phyloP scores from a whole-genome alignment of 2,888 invertebrate species.

The Lordiphosa fenestrarum region DNA sequence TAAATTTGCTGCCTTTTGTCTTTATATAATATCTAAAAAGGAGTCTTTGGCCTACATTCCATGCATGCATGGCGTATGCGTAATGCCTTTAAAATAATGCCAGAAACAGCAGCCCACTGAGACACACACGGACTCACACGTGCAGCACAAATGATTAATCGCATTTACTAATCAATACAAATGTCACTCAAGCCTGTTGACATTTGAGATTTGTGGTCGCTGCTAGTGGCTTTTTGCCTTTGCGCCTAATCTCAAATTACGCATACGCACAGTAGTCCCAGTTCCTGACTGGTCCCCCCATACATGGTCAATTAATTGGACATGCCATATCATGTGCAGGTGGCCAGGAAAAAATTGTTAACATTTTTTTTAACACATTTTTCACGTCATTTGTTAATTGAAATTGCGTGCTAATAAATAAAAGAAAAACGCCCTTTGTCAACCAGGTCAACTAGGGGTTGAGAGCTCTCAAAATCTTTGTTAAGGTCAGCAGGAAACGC shows the following conservation, averaged over 20 bases:
- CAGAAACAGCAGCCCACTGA: slow-evolving; percentile 27
- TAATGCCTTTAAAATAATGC: slow-evolving; percentile 57
- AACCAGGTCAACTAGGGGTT: slow-evolving; percentile 11
- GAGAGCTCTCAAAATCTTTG: slow-evolving; percentile 8
- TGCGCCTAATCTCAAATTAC: slow-evolving; percentile 50
- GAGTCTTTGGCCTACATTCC: slow-evolving; percentile 11
- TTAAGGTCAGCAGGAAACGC: slow-evolving; percentile 54
- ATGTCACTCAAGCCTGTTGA: slow-evolving; percentile 62
- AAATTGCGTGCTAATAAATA: slow-evolving; percentile 34
- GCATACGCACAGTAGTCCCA: slow-evolving; percentile 66
- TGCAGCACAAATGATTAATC: slow-evolving; percentile 55
- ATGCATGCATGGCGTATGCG: slow-evolving; percentile 49
- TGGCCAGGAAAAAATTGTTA: slow-evolving; percentile 4
- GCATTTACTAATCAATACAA: slow-evolving; percentile 70
- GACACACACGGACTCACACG: not conserved
- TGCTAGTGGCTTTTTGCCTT: slow-evolving; percentile 11
- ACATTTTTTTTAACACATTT: slow-evolving; percentile 20
- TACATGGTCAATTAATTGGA: slow-evolving; percentile 5
- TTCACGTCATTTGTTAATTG: slow-evolving; percentile 29
- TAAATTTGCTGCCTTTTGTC: not conserved
- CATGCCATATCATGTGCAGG: slow-evolving; percentile 13
- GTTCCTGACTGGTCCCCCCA: slow-evolving; percentile 1
- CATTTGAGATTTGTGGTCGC: slow-evolving; percentile 67
- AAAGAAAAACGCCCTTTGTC: slow-evolving; percentile 22
- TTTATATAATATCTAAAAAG: slow-evolving; percentile 34